Percentiles rank a stretch among this genome's conserved stretches.
phyloP scores from a whole-genome alignment of 2,888 invertebrate genomes.

The Masnerella sp. region DNA sequence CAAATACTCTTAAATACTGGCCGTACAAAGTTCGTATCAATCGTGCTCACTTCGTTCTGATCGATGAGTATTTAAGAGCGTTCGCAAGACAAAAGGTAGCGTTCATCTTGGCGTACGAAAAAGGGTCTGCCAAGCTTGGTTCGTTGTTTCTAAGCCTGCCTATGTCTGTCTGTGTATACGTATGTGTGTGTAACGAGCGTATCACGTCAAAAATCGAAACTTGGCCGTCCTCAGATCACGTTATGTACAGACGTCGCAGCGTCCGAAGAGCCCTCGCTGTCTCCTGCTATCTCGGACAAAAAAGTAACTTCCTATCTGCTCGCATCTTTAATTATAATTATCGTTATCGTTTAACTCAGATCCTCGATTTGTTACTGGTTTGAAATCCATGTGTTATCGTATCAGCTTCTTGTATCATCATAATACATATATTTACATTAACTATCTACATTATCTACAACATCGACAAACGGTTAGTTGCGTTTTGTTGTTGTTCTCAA shows the following conservation, averaged over 20 bases:
- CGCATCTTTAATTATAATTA: constrained; percentile 35
- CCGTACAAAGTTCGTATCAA: constrained; percentile 33
- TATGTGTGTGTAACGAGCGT: constrained; percentile 33
- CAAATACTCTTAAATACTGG: constrained; percentile 55
- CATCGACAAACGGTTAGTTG: constrained; percentile 77
- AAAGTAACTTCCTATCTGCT: constrained; percentile 18
- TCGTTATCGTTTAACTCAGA: constrained; percentile 48
- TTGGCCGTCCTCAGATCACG: constrained; percentile 25
- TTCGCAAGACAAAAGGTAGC: constrained; percentile 30
- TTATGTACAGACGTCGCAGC: constrained; percentile 39
- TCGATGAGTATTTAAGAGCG: constrained; percentile 47
- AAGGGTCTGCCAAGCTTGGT: constrained; percentile 36
- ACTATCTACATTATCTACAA: constrained; percentile 78
- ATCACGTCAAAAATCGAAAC: constrained; percentile 38
- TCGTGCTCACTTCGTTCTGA: too few species aligned
- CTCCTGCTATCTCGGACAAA: constrained; percentile 11
- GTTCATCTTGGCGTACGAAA: constrained; percentile 18
- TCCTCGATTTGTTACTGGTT: constrained; percentile 47
- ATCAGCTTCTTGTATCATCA: constrained; percentile 39
- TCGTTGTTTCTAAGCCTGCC: constrained; percentile 47
- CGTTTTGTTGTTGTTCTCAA: constrained; percentile 61
- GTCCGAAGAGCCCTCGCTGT: constrained; percentile 20
- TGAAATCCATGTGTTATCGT: constrained; percentile 25
- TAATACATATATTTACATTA: constrained; percentile 74
- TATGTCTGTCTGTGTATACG: constrained; percentile 28